Percentiles rank a stretch among this genome's conserved stretches.
Evolutionary conservation across 2,797 vertebrate genomes (phyloP).

Genomic region (Smutsia temminckii): DNA sequence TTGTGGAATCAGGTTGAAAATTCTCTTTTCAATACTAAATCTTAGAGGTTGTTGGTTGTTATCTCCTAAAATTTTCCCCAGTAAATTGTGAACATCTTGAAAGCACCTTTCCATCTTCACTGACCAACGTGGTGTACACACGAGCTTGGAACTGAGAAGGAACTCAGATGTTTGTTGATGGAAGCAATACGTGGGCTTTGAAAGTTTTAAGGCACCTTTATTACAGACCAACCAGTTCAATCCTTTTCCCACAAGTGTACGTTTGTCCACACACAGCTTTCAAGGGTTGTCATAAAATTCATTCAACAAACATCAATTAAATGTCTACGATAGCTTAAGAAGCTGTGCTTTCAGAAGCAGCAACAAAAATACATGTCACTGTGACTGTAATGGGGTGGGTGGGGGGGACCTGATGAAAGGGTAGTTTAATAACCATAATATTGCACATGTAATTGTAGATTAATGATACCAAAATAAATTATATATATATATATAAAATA

Average conservation of each 20-base stretch:
- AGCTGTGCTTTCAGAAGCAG: neutral
- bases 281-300: neutral
- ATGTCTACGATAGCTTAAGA: neutral
- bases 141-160: neutral
- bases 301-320: slow-evolving; percentile 38
- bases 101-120: slow-evolving; percentile 24
- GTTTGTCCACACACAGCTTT: neutral
- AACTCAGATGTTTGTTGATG: neutral
- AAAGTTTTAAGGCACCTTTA: neutral
- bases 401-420: no score
- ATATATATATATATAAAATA: neutral
- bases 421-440: no score
- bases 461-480: no score
- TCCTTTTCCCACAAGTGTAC: neutral
- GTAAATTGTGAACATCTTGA: neutral
- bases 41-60: neutral
- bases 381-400: no score
- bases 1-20: neutral
- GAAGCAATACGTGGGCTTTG: neutral
- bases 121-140: neutral
- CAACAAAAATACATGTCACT: neutral
- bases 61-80: neutral
- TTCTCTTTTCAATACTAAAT: neutral
- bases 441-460: no score
- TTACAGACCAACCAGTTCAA: neutral